phyloP scores from a whole-genome alignment of 1,140 invertebrate species.

The Zaprionus lachaisei region DNA sequence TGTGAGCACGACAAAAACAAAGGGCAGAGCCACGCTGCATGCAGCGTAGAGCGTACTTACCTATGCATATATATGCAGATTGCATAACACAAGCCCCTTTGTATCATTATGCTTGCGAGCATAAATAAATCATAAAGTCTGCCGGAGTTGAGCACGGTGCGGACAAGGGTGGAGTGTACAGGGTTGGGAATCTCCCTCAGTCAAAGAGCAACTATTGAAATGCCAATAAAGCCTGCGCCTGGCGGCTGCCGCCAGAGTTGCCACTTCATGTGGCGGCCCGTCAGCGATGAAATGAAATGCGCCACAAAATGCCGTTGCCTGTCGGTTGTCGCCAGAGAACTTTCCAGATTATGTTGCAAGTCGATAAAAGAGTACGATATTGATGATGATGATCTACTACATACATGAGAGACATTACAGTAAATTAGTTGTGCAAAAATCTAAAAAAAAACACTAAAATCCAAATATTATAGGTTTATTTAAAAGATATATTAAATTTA shows the following conservation, averaged over 20 bases:
- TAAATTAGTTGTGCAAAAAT: background rate
- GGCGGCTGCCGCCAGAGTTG: constrained; percentile 24
- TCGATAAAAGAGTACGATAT: background rate
- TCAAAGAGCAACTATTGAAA: constrained; percentile 77
- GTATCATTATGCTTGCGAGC: constrained; percentile 74
- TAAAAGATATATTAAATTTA: background rate
- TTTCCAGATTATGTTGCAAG: constrained; percentile 3
- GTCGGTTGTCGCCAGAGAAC: constrained; percentile 2
- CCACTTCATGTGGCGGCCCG: constrained; percentile 30
- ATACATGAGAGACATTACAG: background rate
- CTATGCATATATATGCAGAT: constrained; percentile 77
- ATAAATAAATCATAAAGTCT: constrained; percentile 76
- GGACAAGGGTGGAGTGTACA: background rate
- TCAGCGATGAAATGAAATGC: constrained; percentile 49
- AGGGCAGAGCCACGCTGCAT: constrained; percentile 33
- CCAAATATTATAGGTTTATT: background rate
- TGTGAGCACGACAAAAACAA: constrained; percentile 57
- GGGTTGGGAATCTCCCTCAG: constrained; percentile 32
- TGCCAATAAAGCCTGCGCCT: constrained; percentile 72
- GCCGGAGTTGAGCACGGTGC: constrained; percentile 3
- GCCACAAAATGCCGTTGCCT: constrained; percentile 44
- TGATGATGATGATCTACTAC: background rate
- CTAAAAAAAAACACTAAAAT: background rate
- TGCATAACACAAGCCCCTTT: constrained; percentile 75
- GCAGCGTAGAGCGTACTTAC: constrained; percentile 32